Base-by-base conservation (phyloP, 1,140 invertebrate genomes). In the Ephestia elutella region DNA sequence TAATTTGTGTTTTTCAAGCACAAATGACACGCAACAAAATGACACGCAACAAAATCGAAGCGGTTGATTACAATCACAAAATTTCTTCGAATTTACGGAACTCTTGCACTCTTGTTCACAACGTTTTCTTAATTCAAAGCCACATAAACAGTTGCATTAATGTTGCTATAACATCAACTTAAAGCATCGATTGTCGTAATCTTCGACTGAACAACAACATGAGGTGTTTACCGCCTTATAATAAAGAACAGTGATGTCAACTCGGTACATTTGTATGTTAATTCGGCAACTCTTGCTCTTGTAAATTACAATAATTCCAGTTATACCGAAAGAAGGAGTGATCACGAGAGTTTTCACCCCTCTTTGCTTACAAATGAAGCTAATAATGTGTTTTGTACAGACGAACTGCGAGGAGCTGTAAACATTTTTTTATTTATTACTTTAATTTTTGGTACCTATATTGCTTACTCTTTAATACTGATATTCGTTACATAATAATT, bases 221-320 rank as follows among this genome's bases (percentile, higher is more conserved):
- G 63, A 72, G 59, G 71, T 76, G 73, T 76, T 76, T 76, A 71
- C 69, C 54, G 60, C 61, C 63, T 65, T 73, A 44, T 15, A 74
- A 77, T 66, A 70, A 71, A 71, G 60, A 58, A 61, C 65, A 60
- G 60, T 63, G 62, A 69, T 69, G 64, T 68, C 65, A 70, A 67
- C 63, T 73, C 57, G 50, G 63, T 19, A 62, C 35, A 81, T 86
- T 76, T 57, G 56, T 71, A 86, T 84, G 81, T 73, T 66, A 86
- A 86, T 86, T 65, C 74, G 65, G 77, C 71, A 81, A 78, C 80
- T 74, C 66, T 79, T 78, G 73, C 70, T 74, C 60, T 72, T 75
- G 67, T 71, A 73, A 78, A 79, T 79, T 71, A 76, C 75, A 75
- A 80, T 79, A 78, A 75, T 79, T 74, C 60, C 65, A 69, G 63